These are phyloP conservation scores for Rhagoletis zephyria DNA, from an alignment of 1,140 invertebrate species.

Conservation along the genomic window DNA sequence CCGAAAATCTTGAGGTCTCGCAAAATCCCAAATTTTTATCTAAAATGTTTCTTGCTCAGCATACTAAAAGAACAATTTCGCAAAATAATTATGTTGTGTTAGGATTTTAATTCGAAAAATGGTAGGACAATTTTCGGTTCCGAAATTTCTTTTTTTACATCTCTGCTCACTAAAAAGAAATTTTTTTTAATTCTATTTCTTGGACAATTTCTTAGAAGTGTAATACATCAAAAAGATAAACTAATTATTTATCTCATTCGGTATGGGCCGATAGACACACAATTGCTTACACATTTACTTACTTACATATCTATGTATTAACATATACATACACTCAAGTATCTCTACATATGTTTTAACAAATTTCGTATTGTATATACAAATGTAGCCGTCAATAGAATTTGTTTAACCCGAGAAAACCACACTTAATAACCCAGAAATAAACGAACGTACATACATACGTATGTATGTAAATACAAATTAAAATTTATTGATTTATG, in stretches of 20 bases:
- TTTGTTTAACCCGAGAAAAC: conserved; percentile 11
- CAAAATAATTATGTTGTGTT: no score
- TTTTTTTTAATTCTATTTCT: neutral
- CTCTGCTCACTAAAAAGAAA: no score
- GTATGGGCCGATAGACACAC: neutral
- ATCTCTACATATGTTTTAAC: neutral
- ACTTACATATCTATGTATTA: neutral
- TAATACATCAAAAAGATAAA: neutral
- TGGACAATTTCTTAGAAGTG: neutral
- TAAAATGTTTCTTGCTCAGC: no score
- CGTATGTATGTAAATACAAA: neutral
- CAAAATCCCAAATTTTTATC: no score
- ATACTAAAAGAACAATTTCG: no score
- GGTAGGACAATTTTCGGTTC: no score
- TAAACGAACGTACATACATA: neutral
- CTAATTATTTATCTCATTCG: neutral
- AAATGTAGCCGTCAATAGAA: neutral
- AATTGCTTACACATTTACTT: neutral
- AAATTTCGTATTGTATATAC: neutral
- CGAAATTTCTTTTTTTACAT: no score
- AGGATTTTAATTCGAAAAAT: no score
- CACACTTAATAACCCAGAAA: conserved; percentile 32
- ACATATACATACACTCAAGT: neutral
- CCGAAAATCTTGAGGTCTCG: no score
- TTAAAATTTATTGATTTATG: conserved; percentile 33